Conservation (phyloP, 1,140 invertebrate species). For the Drosophila leontia region DNA sequence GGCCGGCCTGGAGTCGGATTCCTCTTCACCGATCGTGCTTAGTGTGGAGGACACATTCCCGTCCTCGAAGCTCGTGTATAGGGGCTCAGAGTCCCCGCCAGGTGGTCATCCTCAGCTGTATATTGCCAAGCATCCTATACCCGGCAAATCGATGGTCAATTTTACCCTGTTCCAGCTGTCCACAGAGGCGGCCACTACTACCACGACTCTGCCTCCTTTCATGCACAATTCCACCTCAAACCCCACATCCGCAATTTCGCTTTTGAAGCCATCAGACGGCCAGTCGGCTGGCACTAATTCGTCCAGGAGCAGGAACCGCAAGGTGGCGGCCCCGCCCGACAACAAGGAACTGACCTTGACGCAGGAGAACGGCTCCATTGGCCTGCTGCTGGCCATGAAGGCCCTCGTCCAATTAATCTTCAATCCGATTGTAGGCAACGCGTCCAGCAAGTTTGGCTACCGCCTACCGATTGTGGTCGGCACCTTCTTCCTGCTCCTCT, state of each 20-base stretch:
- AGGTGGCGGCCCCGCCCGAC: slow-evolving; percentile 17
- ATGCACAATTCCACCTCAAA: slow-evolving; percentile 4
- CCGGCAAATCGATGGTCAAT: slow-evolving; percentile 85
- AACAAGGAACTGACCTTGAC: slow-evolving; percentile 47
- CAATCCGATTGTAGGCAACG: slow-evolving; percentile 93
- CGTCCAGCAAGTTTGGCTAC: slow-evolving; percentile 89
- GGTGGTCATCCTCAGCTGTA: slow-evolving; percentile 49
- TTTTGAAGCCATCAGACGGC: slow-evolving; percentile 20
- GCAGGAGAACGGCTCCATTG: slow-evolving; percentile 91
- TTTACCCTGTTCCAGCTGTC: slow-evolving; percentile 70
- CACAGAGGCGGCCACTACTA: slow-evolving; percentile 22
- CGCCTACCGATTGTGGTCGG: slow-evolving; percentile 93
- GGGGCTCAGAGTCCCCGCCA: slow-evolving; percentile 22
- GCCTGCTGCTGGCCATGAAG: slow-evolving; percentile 93
- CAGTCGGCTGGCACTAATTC: slow-evolving; percentile 69
- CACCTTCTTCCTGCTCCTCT: slow-evolving; percentile 91
- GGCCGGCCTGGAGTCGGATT: slow-evolving; percentile 86
- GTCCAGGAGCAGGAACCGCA: slow-evolving; percentile 37
- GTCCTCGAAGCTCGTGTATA: slow-evolving; percentile 40
- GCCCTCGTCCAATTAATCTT: slow-evolving; percentile 93
- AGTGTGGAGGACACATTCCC: slow-evolving; percentile 20
- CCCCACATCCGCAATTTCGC: slow-evolving; percentile 9
- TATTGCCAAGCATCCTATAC: slow-evolving; percentile 85
- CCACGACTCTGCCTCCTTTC: slow-evolving; percentile 12
- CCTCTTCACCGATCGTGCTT: slow-evolving; percentile 8